Conservation (phyloP, 2,888 invertebrate genomes). For the Chymomyza procnemis region DNA sequence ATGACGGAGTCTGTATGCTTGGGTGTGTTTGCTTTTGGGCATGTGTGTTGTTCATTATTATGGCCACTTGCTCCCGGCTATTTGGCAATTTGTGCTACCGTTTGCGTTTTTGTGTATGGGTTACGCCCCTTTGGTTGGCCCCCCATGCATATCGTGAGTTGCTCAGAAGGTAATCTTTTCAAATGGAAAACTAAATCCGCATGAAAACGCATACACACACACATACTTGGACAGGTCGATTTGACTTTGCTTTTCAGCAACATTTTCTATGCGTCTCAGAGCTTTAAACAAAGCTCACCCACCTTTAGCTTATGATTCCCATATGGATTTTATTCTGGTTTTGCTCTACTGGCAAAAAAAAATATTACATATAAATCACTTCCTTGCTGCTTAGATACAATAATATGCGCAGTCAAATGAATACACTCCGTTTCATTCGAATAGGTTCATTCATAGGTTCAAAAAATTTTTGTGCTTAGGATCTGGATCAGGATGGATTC, state of each 20-base stretch:
- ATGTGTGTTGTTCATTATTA: not conserved
- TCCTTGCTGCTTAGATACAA: not conserved
- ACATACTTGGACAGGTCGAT: not conserved
- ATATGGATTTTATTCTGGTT: not conserved
- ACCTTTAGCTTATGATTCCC: conserved; percentile 15
- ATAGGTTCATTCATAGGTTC: not conserved
- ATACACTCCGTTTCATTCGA: not conserved
- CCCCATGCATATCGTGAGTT: not conserved
- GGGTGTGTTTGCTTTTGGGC: not conserved
- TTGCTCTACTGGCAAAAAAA: not conserved
- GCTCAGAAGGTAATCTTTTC: conserved; percentile 9
- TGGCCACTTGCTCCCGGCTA: conserved; percentile 27
- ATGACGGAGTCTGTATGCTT: not conserved
- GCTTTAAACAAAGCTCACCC: conserved; percentile 12
- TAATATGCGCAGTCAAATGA: not conserved
- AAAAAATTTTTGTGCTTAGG: too few species aligned
- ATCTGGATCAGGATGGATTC: too few species aligned
- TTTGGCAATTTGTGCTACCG: conserved; percentile 28
- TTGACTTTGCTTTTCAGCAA: conserved; percentile 14
- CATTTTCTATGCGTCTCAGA: not conserved
- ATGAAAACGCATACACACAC: conserved; percentile 1
- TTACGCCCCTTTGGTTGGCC: not conserved
- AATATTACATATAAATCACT: conserved; percentile 1
- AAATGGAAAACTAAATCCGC: conserved; percentile 22
- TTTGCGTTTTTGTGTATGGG: conserved; percentile 13